A percentile compares a stretch with the other conserved stretches of the same genome.
Evolutionary conservation across 64 coral and sea anemone genomes (phyloP).

Genomic region (Trachythela sp.): DNA sequence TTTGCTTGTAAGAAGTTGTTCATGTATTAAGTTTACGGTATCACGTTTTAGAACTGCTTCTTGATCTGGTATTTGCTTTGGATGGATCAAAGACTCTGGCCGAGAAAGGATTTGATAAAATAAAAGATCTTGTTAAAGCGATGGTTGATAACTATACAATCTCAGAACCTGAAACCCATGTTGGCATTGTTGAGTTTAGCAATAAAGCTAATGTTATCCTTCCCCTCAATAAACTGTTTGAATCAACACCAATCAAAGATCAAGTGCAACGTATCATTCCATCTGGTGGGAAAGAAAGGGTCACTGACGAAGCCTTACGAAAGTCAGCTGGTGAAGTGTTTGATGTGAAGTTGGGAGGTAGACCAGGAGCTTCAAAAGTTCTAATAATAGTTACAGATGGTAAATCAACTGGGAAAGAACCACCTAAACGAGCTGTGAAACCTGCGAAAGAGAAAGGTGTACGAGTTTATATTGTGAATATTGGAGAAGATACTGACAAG

Average conservation of each 20-base stretch:
- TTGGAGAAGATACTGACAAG: slow-evolving; percentile 34
- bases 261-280: neutral
- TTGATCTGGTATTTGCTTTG: slow-evolving; percentile 48
- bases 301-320: slow-evolving; percentile 13
- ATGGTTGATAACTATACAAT: slow-evolving; percentile 28
- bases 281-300: neutral
- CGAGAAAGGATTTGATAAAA: slow-evolving; percentile 36
- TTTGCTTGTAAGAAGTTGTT: too few species aligned
- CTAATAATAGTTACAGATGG: slow-evolving; percentile 44
- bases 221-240: neutral
- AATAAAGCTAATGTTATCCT: neutral
- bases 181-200: neutral
- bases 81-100: slow-evolving; percentile 32
- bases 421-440: slow-evolving; percentile 1
- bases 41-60: neutral
- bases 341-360: slow-evolving; percentile 28
- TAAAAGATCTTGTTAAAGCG: slow-evolving; percentile 30
- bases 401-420: slow-evolving; percentile 35
- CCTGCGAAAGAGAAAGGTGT: slow-evolving; percentile 21
- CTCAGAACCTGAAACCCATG: slow-evolving; percentile 3
- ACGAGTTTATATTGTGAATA: slow-evolving; percentile 38
- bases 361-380: slow-evolving; percentile 32
- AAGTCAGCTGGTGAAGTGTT: neutral
- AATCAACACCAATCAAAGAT: neutral
- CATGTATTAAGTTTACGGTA: slow-evolving; percentile 46